Conservation (phyloP, 2,888 invertebrate genomes). For the Tineola bisselliella region DNA sequence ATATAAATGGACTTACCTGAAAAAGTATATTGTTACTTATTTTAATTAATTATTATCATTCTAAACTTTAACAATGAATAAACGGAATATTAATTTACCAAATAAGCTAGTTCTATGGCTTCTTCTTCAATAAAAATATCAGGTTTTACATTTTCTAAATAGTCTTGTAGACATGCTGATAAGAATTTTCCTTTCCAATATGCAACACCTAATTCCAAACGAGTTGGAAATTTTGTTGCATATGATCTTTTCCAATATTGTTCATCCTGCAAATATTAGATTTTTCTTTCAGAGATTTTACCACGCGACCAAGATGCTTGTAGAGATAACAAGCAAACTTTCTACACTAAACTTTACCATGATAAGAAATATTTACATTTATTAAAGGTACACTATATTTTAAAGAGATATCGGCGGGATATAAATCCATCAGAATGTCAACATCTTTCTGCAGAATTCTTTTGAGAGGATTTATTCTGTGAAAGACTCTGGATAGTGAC, state of each 20-base stretch:
- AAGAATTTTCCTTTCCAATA: slow-evolving; percentile 72
- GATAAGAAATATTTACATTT: slow-evolving; percentile 39
- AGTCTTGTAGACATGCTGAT: slow-evolving; percentile 52
- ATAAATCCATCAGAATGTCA: slow-evolving; percentile 68
- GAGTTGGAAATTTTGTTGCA: slow-evolving; percentile 41
- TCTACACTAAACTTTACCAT: too few relatives aligned
- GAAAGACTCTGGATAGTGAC: slow-evolving; percentile 45
- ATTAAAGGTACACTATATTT: slow-evolving; percentile 64
- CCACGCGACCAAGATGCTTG: too few relatives aligned
- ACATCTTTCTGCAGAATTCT: slow-evolving; percentile 66
- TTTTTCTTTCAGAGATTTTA: too few relatives aligned
- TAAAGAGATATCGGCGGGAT: slow-evolving; percentile 68
- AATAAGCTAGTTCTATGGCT: slow-evolving; percentile 39
- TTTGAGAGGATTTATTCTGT: slow-evolving; percentile 60
- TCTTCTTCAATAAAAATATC: slow-evolving; percentile 52
- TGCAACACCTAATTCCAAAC: slow-evolving; percentile 42
- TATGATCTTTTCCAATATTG: slow-evolving; percentile 72
- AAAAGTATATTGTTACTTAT: background rate
- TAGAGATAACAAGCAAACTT: too few relatives aligned
- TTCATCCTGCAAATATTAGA: slow-evolving; percentile 53
- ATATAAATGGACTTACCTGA: slow-evolving; percentile 62
- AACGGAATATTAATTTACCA: too few relatives aligned
- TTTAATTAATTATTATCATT: too few relatives aligned
- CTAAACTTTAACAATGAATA: too few relatives aligned
- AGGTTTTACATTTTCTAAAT: slow-evolving; percentile 49